Percentiles rank a stretch among this genome's conserved stretches.
These are phyloP conservation scores for Mesaphorura yosii DNA, from an alignment of 1,140 invertebrate species.

Conservation along the genomic window DNA sequence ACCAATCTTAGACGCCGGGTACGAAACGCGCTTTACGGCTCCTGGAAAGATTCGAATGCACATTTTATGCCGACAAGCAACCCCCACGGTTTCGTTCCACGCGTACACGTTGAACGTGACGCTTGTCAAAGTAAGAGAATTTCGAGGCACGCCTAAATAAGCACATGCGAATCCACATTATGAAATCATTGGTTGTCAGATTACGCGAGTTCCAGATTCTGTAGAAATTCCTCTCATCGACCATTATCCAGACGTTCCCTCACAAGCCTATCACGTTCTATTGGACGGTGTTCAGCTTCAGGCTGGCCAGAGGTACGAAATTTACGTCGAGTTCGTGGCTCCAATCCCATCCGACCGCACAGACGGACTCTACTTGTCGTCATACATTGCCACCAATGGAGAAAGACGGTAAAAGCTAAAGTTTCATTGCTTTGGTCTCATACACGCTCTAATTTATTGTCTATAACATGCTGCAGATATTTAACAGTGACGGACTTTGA, in stretches of 20 bases:
- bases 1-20: constrained; percentile 8
- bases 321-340: constrained; percentile 6
- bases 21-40: constrained; percentile 8
- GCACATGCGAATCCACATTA: neutral
- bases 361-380: constrained; percentile 18
- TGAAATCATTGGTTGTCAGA: neutral
- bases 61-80: constrained; percentile 6
- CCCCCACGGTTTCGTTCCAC: neutral
- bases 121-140: neutral
- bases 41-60: constrained; percentile 10
- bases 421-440: neutral
- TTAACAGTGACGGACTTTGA: constrained; percentile 43
- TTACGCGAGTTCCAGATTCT: neutral
- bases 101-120: neutral
- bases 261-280: neutral
- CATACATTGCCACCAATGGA: constrained; percentile 12
- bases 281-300: neutral
- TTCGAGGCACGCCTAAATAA: neutral
- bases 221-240: neutral
- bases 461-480: constrained; percentile 17
- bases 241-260: neutral
- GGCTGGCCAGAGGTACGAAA: neutral
- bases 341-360: neutral
- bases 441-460: neutral
- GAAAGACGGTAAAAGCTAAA: neutral